Base-by-base conservation (phyloP, 2,113 vertebrate species). In the Sceloporus undulatus region DNA sequence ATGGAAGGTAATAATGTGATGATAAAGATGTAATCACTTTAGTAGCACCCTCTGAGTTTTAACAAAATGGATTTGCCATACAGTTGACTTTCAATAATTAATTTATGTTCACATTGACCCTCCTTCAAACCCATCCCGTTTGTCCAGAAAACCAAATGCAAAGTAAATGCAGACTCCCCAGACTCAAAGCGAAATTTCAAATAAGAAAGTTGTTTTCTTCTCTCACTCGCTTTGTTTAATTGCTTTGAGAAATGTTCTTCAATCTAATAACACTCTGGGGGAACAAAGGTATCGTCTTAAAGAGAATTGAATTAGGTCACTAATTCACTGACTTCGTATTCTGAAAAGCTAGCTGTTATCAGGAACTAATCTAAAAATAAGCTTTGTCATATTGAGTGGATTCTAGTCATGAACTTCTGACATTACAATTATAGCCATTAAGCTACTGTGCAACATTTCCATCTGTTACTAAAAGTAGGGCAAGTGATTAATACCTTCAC, bases 351-450 rank as follows among this genome's bases (percentile, higher is more conserved):
- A 18, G 23, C 84, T 48, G 74, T 38, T 75, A 38, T 77, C 38
- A 52, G 29, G 59, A 34, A 68, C 40, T 54, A 86, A n/a, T 66
- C 42, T 78, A 78, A 68, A 86, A 85, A 52, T 79, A 79, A 86
- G 5, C 62, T 78, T 25, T n/a, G 29, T 85, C 9, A n/a, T 77
- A 34, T 13, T 42, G 74, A 66, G 27, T 78, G 78, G 62, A 4
- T 5, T 66, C 42, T 52, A 8, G 8, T 68, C 40, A 14, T 52
- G 16, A 65, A 68, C 83, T 52, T 65, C 52, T 42, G 7, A 14
- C 59, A 68, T 79, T 48, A 52, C 13, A 68, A 9, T 86, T 52
- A 34, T 13, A 70, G 40, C 27, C 42, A 25, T 14, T 10, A 23
- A 78, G 54, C 21, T 2, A 16, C 40, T 54, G 29, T 65, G 82